phyloP scores from a whole-genome alignment of 2,113 vertebrate genomes.

The Tor tambroides region DNA sequence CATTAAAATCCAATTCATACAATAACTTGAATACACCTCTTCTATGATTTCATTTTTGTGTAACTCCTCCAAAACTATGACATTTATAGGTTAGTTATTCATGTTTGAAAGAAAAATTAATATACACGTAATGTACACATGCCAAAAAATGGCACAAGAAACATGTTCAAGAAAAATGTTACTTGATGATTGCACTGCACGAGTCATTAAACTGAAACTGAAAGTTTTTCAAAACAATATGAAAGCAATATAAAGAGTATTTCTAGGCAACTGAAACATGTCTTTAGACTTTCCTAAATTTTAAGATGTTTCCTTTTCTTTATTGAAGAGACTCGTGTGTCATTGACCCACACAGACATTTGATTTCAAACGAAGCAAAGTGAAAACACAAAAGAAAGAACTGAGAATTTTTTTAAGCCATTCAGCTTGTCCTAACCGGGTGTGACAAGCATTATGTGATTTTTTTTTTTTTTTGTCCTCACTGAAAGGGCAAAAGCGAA shows the following conservation, averaged over 20 bases:
- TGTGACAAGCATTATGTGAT: background rate
- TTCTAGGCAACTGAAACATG: background rate
- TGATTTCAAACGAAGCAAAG: background rate
- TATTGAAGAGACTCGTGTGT: background rate
- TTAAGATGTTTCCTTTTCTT: background rate
- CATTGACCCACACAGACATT: background rate
- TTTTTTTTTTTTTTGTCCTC: background rate
- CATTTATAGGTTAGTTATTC: too few relatives aligned
- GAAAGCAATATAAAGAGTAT: background rate
- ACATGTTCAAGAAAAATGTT: background rate
- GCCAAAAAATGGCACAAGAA: background rate
- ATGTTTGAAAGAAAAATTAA: too few relatives aligned
- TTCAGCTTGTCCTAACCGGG: background rate
- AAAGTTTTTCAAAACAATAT: background rate
- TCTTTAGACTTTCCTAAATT: background rate
- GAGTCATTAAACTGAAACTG: background rate
- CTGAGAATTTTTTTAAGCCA: background rate
- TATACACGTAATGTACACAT: too few relatives aligned
- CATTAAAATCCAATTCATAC: too few relatives aligned
- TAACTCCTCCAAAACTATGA: too few relatives aligned
- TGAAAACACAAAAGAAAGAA: slow-evolving; percentile 1
- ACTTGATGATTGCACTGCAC: background rate
- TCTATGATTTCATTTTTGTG: too few relatives aligned
- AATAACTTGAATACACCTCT: too few relatives aligned
- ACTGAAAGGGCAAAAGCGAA: background rate